Base-by-base conservation (phyloP, 37 sponge, comb jelly and placozoan genomes). In the Cliona cf. orientalis region DNA sequence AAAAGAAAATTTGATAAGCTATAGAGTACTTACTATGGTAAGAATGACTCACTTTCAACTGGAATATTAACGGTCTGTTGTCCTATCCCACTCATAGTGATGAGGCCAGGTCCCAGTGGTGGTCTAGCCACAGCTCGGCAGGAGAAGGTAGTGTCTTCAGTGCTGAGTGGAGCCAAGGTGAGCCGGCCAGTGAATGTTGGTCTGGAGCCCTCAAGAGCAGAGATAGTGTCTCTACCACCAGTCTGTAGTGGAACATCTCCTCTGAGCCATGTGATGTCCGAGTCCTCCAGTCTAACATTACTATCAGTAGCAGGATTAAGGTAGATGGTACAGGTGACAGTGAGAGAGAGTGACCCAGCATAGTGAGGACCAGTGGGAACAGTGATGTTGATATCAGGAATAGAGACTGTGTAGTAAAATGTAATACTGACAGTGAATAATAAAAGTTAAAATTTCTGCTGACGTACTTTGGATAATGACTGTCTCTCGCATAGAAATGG, bases 101-200 rank as follows among this genome's bases (percentile, higher is more conserved):
- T 14, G 14, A 49, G 53, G 53, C 53, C 53, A n/a, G n/a, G n/a
- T n/a, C n/a, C n/a, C n/a, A n/a, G n/a, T 19, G 53, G 14, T 49
- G 53, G 53, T 14, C 53, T 49, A 49, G 53, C 53, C 9, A 14
- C 14, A 49, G 14, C 53, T 14, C 14, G 14, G 14, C 71, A 70
- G 1, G 44, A 43, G 46, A 70, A 42, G 71, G 19, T 70, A 45
- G 71, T 70, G 46, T 70, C 46, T 4, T 2, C 23, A 26, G 46
- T 42, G 45, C 28, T 70, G 44, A 70, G 45, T 31, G 71, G 71
- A 34, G 71, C 29, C 37, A 70, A 45, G 17, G 71, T 70, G 71
- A 70, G 71, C 25, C 4, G 5, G 45, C 37, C n/a, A 42, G 46
- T 42, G 46, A n/a, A 31, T n/a, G 73, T 28, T 14, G 5, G 14